Conservation (phyloP, 92 coral and sea anemone genomes). For the Heliopora coerulea region DNA sequence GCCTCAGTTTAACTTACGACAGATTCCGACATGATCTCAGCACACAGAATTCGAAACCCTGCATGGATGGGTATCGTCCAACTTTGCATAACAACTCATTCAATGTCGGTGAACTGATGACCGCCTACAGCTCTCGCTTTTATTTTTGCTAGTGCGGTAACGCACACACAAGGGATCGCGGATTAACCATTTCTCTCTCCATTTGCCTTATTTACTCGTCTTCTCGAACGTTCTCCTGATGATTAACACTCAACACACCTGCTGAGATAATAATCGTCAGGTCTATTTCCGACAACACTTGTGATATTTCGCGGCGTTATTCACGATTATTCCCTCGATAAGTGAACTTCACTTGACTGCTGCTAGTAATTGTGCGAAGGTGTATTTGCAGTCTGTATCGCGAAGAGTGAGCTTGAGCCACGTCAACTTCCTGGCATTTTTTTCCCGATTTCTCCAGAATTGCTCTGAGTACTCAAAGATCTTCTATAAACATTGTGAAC, state of each 20-base stretch:
- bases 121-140: neutral
- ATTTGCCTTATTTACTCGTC: neutral
- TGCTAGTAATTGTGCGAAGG: neutral
- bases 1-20: no score
- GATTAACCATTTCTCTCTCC: neutral
- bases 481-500: no score
- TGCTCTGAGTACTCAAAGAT: no score
- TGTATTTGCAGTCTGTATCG: neutral
- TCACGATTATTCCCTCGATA: slow-evolving; percentile 6
- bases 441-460: no score
- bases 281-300: neutral
- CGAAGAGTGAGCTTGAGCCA: neutral
- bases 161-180: neutral
- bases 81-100: slow-evolving; percentile 21
- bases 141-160: no score
- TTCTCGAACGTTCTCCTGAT: neutral
- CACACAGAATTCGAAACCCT: neutral
- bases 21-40: no score
- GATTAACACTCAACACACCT: slow-evolving; percentile 8
- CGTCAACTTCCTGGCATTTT: no score
- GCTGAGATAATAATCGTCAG: slow-evolving; percentile 13
- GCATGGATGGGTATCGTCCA: slow-evolving; percentile 13
- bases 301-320: neutral
- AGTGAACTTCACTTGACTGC: neutral
- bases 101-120: neutral